phyloP scores from a whole-genome alignment of 2,113 vertebrate species.

The Atlantisia rogersi region DNA sequence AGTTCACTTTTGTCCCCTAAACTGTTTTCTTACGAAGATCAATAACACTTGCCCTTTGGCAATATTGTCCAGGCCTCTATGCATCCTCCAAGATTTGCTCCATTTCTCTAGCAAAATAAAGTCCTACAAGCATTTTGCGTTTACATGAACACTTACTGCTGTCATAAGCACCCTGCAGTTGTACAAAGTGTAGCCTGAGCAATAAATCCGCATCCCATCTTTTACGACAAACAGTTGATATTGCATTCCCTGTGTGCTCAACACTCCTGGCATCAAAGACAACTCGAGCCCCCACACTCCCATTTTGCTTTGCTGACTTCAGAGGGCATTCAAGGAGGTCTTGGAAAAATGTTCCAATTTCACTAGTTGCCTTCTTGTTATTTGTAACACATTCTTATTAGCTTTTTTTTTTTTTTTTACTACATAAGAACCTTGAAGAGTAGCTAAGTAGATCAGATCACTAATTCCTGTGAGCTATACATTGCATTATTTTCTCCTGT shows the following conservation, averaged over 20 bases:
- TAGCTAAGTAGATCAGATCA: constrained; percentile 57
- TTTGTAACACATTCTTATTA: constrained; percentile 8
- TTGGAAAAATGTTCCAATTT: constrained; percentile 1
- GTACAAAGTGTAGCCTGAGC: background rate
- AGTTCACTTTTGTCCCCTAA: background rate
- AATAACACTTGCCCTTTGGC: background rate
- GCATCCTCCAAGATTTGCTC: background rate
- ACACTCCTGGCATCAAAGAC: rapidly evolving
- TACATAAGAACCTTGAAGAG: constrained; percentile 33
- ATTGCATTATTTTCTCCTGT: background rate
- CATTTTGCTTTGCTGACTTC: background rate
- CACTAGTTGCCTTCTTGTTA: background rate
- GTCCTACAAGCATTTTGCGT: background rate
- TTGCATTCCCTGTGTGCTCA: background rate
- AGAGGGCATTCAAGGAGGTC: background rate
- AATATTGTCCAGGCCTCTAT: background rate
- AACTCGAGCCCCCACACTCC: background rate
- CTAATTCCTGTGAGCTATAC: constrained; percentile 37
- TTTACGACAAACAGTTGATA: background rate
- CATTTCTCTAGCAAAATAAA: background rate
- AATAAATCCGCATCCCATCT: background rate
- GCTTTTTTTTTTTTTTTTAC: background rate
- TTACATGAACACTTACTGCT: background rate
- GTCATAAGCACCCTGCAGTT: background rate
- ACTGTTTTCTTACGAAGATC: background rate